A percentile compares a stretch with the other conserved stretches of the same genome.
These are phyloP conservation scores for Okapia johnstoni DNA, from an alignment of 2,113 vertebrate species.

Conservation along the genomic window DNA sequence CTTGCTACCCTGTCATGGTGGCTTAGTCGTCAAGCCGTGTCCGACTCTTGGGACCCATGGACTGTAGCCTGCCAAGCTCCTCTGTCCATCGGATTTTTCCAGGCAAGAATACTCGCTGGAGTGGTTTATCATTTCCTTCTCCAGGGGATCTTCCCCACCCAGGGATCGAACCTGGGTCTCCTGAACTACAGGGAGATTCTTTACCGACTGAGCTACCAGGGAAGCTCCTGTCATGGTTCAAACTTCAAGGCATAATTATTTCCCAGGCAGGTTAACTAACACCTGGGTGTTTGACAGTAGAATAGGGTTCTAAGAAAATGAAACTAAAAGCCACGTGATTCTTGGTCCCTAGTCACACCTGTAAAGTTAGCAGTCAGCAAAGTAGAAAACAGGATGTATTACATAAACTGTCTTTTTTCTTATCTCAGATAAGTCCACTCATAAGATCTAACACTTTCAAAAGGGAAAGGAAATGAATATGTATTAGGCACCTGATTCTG, in stretches of 20 bases:
- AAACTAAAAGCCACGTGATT: constrained; percentile 48
- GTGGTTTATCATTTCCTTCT: neutral
- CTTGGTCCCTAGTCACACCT: constrained; percentile 8
- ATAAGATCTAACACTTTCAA: neutral
- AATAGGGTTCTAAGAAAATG: constrained; percentile 29
- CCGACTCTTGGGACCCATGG: neutral
- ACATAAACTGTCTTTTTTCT: neutral
- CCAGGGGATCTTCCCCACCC: neutral
- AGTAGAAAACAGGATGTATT: constrained; percentile 25
- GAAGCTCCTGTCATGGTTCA: neutral
- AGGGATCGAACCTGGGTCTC: neutral
- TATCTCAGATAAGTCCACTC: neutral
- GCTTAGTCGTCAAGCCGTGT: neutral
- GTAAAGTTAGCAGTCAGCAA: neutral
- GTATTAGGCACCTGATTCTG: neutral
- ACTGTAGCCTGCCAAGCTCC: neutral
- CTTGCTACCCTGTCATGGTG: neutral
- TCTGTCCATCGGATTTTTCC: neutral
- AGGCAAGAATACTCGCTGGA: neutral
- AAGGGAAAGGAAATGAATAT: constrained; percentile 9
- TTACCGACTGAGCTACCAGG: neutral
- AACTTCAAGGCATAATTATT: neutral
- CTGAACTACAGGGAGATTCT: neutral
- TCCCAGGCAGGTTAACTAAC: constrained; percentile 15
- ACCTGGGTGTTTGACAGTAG: neutral